Evolutionary conservation across 2,113 vertebrate species (phyloP), one percentile per base, ranked within the genome.

Genomic region (Antigone vipio): DNA sequence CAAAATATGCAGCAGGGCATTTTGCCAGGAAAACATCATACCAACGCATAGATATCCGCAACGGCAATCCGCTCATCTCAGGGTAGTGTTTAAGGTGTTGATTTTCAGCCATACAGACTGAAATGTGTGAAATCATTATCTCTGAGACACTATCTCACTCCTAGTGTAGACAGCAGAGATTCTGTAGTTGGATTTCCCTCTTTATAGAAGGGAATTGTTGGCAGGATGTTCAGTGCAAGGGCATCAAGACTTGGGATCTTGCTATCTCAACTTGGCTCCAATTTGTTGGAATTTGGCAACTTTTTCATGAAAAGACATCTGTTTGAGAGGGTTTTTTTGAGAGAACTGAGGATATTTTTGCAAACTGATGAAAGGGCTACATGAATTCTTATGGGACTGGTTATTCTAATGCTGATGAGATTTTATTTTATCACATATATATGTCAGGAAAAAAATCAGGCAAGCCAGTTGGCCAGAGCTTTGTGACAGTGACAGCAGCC

Each of bases 301-400:
- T 86, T 85, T 89, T 75, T 72, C 34, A 68, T 77, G n/a, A 89
- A 59, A 80, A 85, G 56, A 75, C 77, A 81, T 81, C 76, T 92
- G 62, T 71, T 89, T 42, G 55, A 84, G 86, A 38, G 38, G 44
- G 47, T 89, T 78, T 80, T 23, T 64, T 85, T 52, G 52, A 95
- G 60, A 75, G 22, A 68, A 11, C 42, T 71, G 34, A 84, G 29
- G 50, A 42, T 89, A 40, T 78, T 89, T 96, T 94, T 91, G 52
- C 49, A 72, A 79, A 76, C n/a, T 84, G 60, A 88, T 86, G n/a
- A 84, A 81, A 53, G 22, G 15, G n/a, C 40, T 84, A 27, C 8
- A 26, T 50, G 15, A 77, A 63, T 67, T 74, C 30, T 47, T 50
- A 1, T 83, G 55, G 34, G 29, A 76, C 26, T 60, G 35, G 24